Percentiles rank a stretch among this genome's conserved stretches.
Conservation (phyloP, 2,888 invertebrate species). For the Dyspetes luteomarginatus region DNA sequence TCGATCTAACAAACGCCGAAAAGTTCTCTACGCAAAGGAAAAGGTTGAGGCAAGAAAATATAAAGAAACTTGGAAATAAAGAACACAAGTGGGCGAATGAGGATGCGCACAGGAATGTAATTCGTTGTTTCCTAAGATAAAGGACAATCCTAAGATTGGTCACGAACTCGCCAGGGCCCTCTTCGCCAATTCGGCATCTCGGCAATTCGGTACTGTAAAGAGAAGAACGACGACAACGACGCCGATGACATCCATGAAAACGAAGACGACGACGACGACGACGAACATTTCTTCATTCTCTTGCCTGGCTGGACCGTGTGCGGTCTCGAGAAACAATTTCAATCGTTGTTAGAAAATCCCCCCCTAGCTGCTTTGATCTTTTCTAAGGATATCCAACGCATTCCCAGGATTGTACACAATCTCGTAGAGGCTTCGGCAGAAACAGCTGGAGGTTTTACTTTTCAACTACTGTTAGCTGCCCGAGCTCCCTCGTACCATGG, state of each 20-base stretch:
- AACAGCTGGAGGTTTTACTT: slow-evolving; percentile 6
- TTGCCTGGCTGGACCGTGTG: slow-evolving; percentile 12
- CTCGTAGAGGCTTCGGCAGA: slow-evolving; percentile 20
- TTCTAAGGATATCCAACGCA: slow-evolving; percentile 77
- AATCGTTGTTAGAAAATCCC: slow-evolving; percentile 73
- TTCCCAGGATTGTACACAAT: slow-evolving; percentile 68
- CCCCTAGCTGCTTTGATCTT: slow-evolving; percentile 79
- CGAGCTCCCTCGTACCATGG: slow-evolving; percentile 51
- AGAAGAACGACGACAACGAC: slow-evolving; percentile 7
- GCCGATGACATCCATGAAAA: not conserved
- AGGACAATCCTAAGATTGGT: slow-evolving; percentile 77
- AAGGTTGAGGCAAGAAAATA: slow-evolving; percentile 37
- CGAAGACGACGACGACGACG: not conserved
- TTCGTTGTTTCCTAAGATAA: slow-evolving; percentile 72
- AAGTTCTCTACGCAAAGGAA: slow-evolving; percentile 13
- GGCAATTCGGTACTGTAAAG: slow-evolving; percentile 54
- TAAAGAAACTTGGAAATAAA: slow-evolving; percentile 28
- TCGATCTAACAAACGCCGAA: slow-evolving; percentile 7
- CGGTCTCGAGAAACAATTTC: slow-evolving; percentile 79
- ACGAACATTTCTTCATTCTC: not conserved
- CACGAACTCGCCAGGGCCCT: slow-evolving; percentile 59
- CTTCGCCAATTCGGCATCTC: slow-evolving; percentile 55
- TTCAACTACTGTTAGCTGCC: not conserved
- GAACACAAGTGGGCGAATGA: slow-evolving; percentile 21
- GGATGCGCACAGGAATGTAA: slow-evolving; percentile 77